Conservation (phyloP, 2,113 vertebrate species). For the Mus spicilegus region DNA sequence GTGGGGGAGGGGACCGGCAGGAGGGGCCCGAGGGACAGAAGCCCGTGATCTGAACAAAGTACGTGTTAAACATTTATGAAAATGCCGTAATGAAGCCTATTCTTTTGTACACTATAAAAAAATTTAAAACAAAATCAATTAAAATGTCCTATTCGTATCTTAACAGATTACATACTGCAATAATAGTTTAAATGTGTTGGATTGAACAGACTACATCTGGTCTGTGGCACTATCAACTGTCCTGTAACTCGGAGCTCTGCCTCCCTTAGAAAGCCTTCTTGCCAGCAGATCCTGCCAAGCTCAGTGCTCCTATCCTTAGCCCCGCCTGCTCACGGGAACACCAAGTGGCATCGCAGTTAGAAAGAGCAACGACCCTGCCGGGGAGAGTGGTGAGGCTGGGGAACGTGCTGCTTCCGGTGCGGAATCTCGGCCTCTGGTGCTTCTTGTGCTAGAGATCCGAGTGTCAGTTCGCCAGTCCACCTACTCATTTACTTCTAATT, state of each 20-base stretch:
- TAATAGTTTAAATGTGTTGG: not conserved
- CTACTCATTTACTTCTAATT: constrained; percentile 1
- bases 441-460: not conserved
- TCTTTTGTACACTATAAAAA: not conserved
- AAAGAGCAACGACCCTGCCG: fast-evolving
- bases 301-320: not conserved
- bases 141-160: not conserved
- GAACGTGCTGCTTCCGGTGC: not conserved
- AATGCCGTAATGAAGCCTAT: not conserved
- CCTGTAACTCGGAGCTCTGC: not conserved
- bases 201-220: too few species aligned
- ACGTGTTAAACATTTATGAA: not conserved
- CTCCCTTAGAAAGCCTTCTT: not conserved
- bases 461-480: not conserved
- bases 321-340: not conserved
- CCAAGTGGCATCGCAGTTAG: not conserved
- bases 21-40: not conserved
- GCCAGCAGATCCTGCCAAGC: not conserved
- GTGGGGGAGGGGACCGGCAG: not conserved
- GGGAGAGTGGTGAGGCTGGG: not conserved
- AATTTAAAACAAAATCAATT: not conserved
- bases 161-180: not conserved
- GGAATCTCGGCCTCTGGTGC: too few species aligned
- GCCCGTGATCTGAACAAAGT: not conserved
- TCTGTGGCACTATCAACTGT: not conserved